Percentiles rank a stretch among this genome's conserved stretches.
Evolutionary conservation across 2,113 vertebrate genomes (phyloP).

Genomic region (Craseonycteris thonglongyai): DNA sequence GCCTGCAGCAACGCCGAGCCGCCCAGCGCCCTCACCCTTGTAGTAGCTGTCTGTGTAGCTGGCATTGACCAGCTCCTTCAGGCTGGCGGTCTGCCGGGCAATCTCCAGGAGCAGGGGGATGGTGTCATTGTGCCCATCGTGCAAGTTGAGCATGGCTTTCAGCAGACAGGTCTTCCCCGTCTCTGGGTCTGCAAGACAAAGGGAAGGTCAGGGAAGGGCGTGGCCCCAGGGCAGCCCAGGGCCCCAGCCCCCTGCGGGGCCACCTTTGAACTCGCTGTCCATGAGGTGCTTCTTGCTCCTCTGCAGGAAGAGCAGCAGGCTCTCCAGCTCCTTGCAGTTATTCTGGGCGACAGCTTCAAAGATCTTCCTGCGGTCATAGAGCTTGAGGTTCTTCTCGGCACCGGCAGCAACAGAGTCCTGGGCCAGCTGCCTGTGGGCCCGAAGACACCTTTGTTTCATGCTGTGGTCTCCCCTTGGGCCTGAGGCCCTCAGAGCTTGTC

Average conservation of each 20-base stretch:
- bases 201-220: not conserved
- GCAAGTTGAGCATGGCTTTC: constrained; percentile 94
- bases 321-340: constrained; percentile 81
- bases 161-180: constrained; percentile 91
- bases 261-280: constrained; percentile 90
- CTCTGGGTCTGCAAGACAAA: constrained; percentile 83
- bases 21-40: constrained; percentile 80
- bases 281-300: constrained; percentile 86
- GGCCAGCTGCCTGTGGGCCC: constrained; percentile 58
- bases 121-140: constrained; percentile 85
- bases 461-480: not conserved
- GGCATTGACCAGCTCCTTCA: constrained; percentile 88
- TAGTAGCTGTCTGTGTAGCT: constrained; percentile 90
- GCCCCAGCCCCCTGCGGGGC: rapidly evolving
- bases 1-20: not conserved
- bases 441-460: not conserved
- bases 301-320: constrained; percentile 85
- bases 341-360: constrained; percentile 90
- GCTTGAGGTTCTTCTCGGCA: constrained; percentile 74
- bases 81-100: constrained; percentile 86
- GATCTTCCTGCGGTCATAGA: constrained; percentile 79
- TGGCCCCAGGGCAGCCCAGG: rapidly evolving
- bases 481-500: not conserved
- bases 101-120: constrained; percentile 87
- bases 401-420: constrained; percentile 66